These are phyloP conservation scores for Drosophila anomelani DNA, from an alignment of 2,888 invertebrate species.

Conservation along the genomic window DNA sequence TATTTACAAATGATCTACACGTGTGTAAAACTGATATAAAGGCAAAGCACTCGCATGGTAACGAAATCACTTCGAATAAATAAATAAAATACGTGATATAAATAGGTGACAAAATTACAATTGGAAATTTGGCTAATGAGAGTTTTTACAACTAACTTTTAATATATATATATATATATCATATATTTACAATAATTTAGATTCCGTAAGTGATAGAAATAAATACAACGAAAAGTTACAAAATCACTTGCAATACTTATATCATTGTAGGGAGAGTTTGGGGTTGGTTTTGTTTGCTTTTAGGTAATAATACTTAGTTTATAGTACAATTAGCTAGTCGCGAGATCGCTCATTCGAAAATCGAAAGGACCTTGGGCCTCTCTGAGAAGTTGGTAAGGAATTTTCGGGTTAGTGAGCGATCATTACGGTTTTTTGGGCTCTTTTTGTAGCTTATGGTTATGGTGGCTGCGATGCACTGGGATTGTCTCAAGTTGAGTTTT, in stretches of 20 bases:
- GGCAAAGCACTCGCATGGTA: constrained; percentile 45
- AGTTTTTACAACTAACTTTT: constrained; percentile 42
- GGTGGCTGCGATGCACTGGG: constrained; percentile 66
- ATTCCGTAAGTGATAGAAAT: constrained; percentile 40
- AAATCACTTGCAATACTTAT: constrained; percentile 43
- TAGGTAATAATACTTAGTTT: constrained; percentile 56
- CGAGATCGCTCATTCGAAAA: constrained; percentile 29
- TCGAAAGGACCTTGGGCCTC: not conserved
- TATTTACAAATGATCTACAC: constrained; percentile 38
- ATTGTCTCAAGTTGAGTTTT: constrained; percentile 66
- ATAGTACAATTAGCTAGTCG: constrained; percentile 47
- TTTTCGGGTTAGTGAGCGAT: not conserved
- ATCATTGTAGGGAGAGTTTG: constrained; percentile 36
- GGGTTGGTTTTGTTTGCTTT: constrained; percentile 24
- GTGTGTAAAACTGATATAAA: constrained; percentile 25
- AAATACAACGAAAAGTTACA: constrained; percentile 45
- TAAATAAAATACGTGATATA: constrained; percentile 57
- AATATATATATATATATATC: constrained; percentile 1
- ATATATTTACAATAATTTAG: constrained; percentile 61
- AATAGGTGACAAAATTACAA: constrained; percentile 47
- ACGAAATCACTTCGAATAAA: constrained; percentile 61
- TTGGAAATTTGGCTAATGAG: constrained; percentile 77
- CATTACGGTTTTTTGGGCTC: constrained; percentile 30
- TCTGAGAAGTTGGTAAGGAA: not conserved
- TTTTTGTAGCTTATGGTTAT: constrained; percentile 30